Percentiles rank a stretch among this genome's conserved stretches.
These are phyloP conservation scores for Antheraea pernyi DNA, from an alignment of 1,140 invertebrate species.

Conservation along the genomic window DNA sequence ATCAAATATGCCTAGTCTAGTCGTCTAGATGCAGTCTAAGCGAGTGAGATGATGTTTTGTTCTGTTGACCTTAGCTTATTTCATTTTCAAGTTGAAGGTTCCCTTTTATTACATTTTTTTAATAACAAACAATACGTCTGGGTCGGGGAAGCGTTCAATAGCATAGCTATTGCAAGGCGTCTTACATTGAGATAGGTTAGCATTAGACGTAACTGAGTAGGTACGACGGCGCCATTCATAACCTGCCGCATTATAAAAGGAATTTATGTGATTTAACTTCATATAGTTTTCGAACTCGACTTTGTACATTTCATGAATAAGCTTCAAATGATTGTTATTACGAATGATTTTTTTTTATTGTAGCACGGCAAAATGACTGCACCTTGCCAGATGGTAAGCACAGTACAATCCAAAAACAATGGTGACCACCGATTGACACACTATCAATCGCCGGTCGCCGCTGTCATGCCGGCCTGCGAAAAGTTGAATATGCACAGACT, in stretches of 20 bases:
- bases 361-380: no score
- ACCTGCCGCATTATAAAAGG: conserved; percentile 52
- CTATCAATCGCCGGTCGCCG: no score
- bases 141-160: conserved; percentile 51
- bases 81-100: conserved; percentile 68
- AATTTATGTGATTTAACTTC: conserved; percentile 47
- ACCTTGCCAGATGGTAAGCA: no score
- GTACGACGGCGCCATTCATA: conserved; percentile 39
- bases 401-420: no score
- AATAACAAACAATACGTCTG: conserved; percentile 60
- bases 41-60: conserved; percentile 45
- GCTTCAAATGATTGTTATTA: no score
- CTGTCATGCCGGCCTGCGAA: no score
- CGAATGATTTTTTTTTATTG: no score
- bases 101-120: conserved; percentile 52
- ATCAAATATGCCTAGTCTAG: conserved; percentile 38
- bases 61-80: conserved; percentile 65
- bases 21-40: conserved; percentile 61
- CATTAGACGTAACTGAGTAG: conserved; percentile 53
- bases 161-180: conserved; percentile 63
- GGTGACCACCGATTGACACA: no score
- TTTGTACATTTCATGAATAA: conserved; percentile 1
- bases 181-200: conserved; percentile 74
- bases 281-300: conserved; percentile 12
- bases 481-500: no score